Evolutionary conservation across 2,888 invertebrate genomes (phyloP).

Genomic region (Drosophila testacea): DNA sequence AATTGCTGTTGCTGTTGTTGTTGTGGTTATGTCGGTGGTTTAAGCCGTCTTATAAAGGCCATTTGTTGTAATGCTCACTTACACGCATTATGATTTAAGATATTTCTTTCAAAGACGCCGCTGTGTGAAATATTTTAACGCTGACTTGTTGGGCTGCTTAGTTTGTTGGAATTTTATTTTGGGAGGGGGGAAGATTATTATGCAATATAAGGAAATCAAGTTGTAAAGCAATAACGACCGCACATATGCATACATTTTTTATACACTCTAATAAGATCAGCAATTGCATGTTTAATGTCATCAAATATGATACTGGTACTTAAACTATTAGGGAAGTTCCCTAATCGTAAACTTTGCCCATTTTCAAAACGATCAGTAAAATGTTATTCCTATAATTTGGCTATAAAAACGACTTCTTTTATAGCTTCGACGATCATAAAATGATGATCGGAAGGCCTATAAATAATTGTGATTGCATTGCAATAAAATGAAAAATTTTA

Average conservation of each 20-base stretch:
- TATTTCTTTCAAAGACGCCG: conserved; percentile 63
- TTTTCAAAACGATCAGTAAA: conserved; percentile 8
- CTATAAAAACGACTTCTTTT: conserved; percentile 27
- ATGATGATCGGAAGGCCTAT: not conserved
- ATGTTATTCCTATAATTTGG: conserved; percentile 27
- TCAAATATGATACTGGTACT: conserved; percentile 5
- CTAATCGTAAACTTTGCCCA: not conserved
- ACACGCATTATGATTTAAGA: conserved; percentile 61
- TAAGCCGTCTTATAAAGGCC: conserved; percentile 55
- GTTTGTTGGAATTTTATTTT: not conserved
- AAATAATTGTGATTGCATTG: conserved; percentile 20
- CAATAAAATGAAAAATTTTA: conserved; percentile 3
- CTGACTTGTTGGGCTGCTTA: conserved; percentile 18
- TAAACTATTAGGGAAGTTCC: conserved; percentile 4
- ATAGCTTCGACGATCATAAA: conserved; percentile 21
- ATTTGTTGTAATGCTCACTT: conserved; percentile 68
- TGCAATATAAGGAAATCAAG: conserved; percentile 41
- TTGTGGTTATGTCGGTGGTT: conserved; percentile 19
- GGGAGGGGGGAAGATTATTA: conserved; percentile 14
- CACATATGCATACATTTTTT: not conserved
- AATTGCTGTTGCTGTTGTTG: conserved; percentile 17
- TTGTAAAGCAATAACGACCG: not conserved
- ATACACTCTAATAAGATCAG: conserved; percentile 4
- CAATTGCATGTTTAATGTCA: conserved; percentile 3
- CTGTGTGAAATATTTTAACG: conserved; percentile 49